Percentiles rank a stretch among this genome's conserved stretches.
Conservation (phyloP, 1,140 invertebrate genomes). For the Zaprionus davidi region DNA sequence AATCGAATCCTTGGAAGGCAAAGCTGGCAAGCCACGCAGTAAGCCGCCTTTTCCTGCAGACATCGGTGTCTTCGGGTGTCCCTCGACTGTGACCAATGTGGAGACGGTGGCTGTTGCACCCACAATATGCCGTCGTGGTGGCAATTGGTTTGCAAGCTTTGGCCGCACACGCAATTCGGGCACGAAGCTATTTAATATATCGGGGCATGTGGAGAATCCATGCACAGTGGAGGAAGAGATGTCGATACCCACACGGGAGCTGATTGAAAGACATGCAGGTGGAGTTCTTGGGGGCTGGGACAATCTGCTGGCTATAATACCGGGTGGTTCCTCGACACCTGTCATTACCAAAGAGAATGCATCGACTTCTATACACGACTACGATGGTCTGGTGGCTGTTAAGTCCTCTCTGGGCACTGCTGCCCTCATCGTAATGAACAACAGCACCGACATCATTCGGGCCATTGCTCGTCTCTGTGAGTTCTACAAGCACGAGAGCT, state of each 20-base stretch:
- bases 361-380: constrained; percentile 59
- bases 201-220: constrained; percentile 91
- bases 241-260: constrained; percentile 67
- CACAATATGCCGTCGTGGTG: constrained; percentile 89
- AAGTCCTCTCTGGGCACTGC: constrained; percentile 71
- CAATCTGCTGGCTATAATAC: constrained; percentile 70
- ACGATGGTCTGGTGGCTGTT: constrained; percentile 63
- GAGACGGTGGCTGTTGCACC: constrained; percentile 87
- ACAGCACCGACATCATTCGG: constrained; percentile 75
- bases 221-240: constrained; percentile 89
- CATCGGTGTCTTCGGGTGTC: constrained; percentile 91
- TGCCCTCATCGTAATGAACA: constrained; percentile 72
- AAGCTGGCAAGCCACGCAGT: constrained; percentile 88
- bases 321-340: constrained; percentile 71
- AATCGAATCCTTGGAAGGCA: constrained; percentile 92
- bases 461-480: constrained; percentile 89
- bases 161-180: constrained; percentile 90
- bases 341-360: constrained; percentile 57
- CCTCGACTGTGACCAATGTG: constrained; percentile 94
- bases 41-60: constrained; percentile 93
- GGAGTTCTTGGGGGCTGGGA: constrained; percentile 74
- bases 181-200: constrained; percentile 92
- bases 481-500: constrained; percentile 93
- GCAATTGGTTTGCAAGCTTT: constrained; percentile 90
- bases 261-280: constrained; percentile 73